Conservation (phyloP, 2,797 vertebrate species). For the Petrocephalus sullivani region DNA sequence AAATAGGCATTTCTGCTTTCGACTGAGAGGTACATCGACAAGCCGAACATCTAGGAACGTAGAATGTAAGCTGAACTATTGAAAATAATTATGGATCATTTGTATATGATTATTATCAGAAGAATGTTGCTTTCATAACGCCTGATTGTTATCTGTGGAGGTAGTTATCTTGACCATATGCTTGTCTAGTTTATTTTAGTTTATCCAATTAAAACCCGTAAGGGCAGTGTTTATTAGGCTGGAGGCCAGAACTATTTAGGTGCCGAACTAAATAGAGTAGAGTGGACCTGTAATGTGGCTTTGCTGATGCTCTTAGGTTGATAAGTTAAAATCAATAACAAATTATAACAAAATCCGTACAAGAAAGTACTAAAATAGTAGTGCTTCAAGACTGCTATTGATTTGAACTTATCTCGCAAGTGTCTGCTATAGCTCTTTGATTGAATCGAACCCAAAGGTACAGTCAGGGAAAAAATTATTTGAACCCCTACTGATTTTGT, state of each 20-base stretch:
- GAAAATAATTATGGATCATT: neutral
- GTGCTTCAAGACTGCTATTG: neutral
- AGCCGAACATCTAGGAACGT: neutral
- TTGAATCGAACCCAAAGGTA: neutral
- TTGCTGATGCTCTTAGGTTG: neutral
- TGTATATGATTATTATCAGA: neutral
- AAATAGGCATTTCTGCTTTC: neutral
- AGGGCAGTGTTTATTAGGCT: neutral
- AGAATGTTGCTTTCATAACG: neutral
- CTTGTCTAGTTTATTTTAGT: neutral
- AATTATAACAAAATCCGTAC: constrained; percentile 17
- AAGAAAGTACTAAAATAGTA: constrained; percentile 12
- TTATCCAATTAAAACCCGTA: neutral
- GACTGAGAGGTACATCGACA: neutral
- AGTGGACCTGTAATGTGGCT: neutral
- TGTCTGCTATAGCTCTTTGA: constrained; percentile 3
- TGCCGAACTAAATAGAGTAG: neutral
- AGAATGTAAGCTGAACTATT: neutral
- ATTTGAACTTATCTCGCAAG: constrained; percentile 7
- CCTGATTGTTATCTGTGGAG: neutral
- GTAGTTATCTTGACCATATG: neutral
- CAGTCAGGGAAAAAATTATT: too few relatives aligned
- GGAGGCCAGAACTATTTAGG: neutral
- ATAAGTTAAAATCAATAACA: constrained; percentile 22
- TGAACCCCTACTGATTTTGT: too few relatives aligned